A percentile compares a stretch with the other conserved stretches of the same genome.
Conservation (phyloP, 2,113 vertebrate species). For the Phylloscopus trochilus region DNA sequence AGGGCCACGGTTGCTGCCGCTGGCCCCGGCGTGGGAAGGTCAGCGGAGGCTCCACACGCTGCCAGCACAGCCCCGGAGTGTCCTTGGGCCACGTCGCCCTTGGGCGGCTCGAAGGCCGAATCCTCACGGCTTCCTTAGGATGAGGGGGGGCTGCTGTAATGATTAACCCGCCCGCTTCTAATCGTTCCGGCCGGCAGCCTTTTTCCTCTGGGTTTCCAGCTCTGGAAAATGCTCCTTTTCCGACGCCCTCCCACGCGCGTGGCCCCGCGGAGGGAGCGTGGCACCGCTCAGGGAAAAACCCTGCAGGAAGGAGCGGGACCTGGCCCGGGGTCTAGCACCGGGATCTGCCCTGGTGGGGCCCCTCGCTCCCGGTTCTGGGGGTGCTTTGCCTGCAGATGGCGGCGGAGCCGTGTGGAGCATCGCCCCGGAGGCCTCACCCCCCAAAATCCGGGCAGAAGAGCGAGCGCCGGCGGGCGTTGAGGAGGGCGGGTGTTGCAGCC, state of each 20-base stretch:
- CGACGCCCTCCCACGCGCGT: neutral
- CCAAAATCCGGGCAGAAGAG: neutral
- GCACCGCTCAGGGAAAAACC: neutral
- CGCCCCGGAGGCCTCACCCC: neutral
- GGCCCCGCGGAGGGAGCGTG: neutral
- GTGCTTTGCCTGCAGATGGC: neutral
- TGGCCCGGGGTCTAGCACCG: neutral
- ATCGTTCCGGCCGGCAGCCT: conserved; percentile 4
- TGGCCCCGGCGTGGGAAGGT: neutral
- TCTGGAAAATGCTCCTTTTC: conserved; percentile 25
- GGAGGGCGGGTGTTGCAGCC: neutral
- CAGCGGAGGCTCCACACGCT: neutral
- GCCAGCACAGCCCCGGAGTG: neutral
- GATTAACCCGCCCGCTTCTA: conserved; percentile 31
- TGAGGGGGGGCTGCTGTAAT: neutral
- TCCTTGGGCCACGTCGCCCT: conserved; percentile 40
- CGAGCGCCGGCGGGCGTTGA: neutral
- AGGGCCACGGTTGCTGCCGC: neutral
- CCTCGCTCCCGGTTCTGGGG: neutral
- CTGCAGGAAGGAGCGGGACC: neutral
- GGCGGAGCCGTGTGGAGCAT: neutral
- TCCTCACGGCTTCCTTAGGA: neutral
- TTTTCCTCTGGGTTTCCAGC: conserved; percentile 23
- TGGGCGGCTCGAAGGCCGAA: conserved; percentile 10
- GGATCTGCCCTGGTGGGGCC: neutral